phyloP scores from a whole-genome alignment of 2,113 vertebrate species.

The Perca schrenkii region DNA sequence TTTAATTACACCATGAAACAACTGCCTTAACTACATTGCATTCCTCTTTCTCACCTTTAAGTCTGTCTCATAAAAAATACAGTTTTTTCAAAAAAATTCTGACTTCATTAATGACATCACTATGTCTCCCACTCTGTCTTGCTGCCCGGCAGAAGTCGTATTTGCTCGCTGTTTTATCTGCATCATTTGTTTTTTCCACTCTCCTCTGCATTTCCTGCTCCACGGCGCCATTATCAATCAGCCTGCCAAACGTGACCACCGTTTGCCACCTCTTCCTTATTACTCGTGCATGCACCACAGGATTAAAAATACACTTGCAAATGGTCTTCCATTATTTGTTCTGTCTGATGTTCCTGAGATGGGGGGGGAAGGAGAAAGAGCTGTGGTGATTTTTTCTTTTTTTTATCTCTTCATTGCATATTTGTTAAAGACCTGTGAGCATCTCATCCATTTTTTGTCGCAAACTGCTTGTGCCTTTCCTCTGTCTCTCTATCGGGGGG shows the following conservation, averaged over 20 bases:
- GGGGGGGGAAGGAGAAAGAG: background rate
- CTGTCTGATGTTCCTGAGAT: background rate
- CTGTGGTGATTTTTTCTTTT: background rate
- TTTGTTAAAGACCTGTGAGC: background rate
- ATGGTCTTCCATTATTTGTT: too few species aligned
- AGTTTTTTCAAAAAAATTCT: too few species aligned
- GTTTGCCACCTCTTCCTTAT: background rate
- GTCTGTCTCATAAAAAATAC: too few species aligned
- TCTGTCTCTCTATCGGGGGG: background rate
- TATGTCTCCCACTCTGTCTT: background rate
- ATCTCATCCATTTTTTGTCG: background rate
- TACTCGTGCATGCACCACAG: background rate
- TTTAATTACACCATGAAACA: too few species aligned
- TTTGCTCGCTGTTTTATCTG: background rate
- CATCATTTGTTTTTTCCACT: conserved; percentile 33
- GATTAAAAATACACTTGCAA: background rate
- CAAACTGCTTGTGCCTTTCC: background rate
- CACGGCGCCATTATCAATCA: background rate
- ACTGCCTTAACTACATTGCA: too few species aligned
- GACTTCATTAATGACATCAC: background rate
- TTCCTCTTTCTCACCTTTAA: too few species aligned
- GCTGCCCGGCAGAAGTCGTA: background rate
- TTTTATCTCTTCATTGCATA: background rate
- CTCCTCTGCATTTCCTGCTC: background rate
- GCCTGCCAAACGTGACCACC: conserved; percentile 2